Evolutionary conservation across 2,113 vertebrate species (phyloP).

Genomic region (Calcarius ornatus): DNA sequence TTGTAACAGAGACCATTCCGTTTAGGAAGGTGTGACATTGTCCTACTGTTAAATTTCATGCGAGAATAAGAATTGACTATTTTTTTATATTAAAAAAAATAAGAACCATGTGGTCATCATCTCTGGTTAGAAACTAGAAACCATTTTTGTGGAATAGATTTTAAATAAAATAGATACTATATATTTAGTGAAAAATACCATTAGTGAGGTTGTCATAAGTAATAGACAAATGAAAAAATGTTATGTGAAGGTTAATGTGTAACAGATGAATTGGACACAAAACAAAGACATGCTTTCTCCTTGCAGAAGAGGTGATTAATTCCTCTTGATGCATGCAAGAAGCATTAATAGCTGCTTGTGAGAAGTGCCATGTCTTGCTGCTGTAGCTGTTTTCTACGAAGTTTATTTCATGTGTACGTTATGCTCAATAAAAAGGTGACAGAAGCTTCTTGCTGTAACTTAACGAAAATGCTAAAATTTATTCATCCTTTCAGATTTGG

Average conservation of each 20-base stretch:
- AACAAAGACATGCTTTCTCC: conserved; percentile 3
- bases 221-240: conserved; percentile 49
- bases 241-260: neutral
- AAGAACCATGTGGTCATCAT: neutral
- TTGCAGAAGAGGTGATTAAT: conserved; percentile 43
- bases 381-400: neutral
- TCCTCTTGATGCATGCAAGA: conserved; percentile 10
- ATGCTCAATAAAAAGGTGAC: neutral
- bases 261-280: conserved; percentile 47
- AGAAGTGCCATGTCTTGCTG: conserved; percentile 28
- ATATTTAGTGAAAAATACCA: conserved; percentile 39
- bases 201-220: conserved; percentile 56
- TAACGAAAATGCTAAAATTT: conserved; percentile 8
- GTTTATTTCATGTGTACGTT: neutral
- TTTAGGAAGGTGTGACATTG: neutral
- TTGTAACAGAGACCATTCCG: neutral
- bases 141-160: neutral
- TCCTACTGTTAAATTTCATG: neutral
- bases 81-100: neutral
- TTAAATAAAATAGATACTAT: neutral
- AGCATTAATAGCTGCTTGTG: conserved; percentile 46
- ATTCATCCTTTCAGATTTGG: conserved; percentile 3
- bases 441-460: conserved; percentile 3
- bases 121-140: neutral
- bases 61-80: neutral